Percentiles rank a stretch among this genome's conserved stretches.
Conservation (phyloP, 37 sponge, comb jelly and placozoan genomes). For the Geodia barretti region DNA sequence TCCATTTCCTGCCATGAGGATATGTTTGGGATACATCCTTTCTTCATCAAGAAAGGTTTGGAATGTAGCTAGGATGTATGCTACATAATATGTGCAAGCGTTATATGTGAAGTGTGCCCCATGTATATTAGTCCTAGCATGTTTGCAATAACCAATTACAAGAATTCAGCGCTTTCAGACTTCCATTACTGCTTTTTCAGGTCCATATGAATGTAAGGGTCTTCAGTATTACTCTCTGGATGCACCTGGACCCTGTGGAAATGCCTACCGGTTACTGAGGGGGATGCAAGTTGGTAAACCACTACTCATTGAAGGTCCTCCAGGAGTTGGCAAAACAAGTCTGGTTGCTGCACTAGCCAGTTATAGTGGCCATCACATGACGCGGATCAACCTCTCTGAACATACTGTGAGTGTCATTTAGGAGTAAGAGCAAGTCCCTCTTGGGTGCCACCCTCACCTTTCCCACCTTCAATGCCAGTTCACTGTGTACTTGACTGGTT, state of each 20-base stretch:
- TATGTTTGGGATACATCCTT: slow-evolving; percentile 73
- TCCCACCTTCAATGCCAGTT: too few species aligned
- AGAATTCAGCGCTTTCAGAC: neutral
- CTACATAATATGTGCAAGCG: neutral
- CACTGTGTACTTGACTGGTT: too few species aligned
- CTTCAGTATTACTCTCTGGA: slow-evolving; percentile 46
- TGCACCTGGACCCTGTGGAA: slow-evolving; percentile 64
- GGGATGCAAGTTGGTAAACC: slow-evolving; percentile 92
- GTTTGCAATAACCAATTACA: neutral
- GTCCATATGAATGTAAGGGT: neutral
- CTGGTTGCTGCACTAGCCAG: slow-evolving; percentile 86
- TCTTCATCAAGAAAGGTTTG: slow-evolving; percentile 65
- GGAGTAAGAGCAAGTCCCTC: too few species aligned
- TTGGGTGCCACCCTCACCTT: too few species aligned
- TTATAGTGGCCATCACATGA: slow-evolving; percentile 72
- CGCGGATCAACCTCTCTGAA: slow-evolving; percentile 96
- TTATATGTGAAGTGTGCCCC: neutral
- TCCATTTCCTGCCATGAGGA: neutral
- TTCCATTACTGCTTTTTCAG: neutral
- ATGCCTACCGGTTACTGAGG: slow-evolving; percentile 80
- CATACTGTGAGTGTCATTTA: slow-evolving; percentile 95
- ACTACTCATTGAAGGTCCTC: slow-evolving; percentile 90
- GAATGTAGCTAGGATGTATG: neutral
- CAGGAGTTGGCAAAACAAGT: slow-evolving; percentile 98
- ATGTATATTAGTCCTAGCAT: too few species aligned